phyloP scores from a whole-genome alignment of 2,888 invertebrate species.

The Tetragonula carbonaria region DNA sequence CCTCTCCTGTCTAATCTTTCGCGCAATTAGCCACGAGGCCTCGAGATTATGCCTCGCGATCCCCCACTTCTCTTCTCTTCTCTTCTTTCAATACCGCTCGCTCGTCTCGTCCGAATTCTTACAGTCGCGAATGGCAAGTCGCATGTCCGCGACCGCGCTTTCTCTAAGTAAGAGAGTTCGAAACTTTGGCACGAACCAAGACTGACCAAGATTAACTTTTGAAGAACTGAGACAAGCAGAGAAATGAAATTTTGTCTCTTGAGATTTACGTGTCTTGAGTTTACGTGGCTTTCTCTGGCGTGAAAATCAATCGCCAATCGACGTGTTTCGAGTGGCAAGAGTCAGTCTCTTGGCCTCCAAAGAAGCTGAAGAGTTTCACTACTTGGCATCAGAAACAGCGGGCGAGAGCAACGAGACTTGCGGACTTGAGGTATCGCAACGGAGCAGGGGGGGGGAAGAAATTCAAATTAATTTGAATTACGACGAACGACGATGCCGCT shows the following conservation, averaged over 20 bases:
- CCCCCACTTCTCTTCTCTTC: not conserved
- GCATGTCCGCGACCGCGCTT: no score
- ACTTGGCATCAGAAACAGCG: not conserved
- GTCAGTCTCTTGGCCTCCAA: not conserved
- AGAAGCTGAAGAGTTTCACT: not conserved
- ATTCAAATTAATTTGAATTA: slow-evolving; percentile 49
- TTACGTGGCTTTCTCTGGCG: no score
- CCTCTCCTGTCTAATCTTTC: slow-evolving; percentile 77
- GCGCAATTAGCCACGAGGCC: slow-evolving; percentile 70
- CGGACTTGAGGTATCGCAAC: not conserved
- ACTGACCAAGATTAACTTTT: no score
- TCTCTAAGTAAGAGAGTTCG: no score
- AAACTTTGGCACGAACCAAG: no score
- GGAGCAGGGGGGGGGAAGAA: not conserved
- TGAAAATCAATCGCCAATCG: no score
- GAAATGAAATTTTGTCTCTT: no score
- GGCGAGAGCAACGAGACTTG: not conserved
- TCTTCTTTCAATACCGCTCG: not conserved
- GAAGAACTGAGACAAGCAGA: no score
- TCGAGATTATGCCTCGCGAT: slow-evolving; percentile 42
- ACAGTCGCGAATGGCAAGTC: no score
- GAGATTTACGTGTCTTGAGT: no score
- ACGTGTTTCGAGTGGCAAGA: no score
- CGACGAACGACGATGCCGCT: slow-evolving; percentile 57
- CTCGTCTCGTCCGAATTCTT: not conserved